Conservation (phyloP, 2,113 vertebrate genomes). For the Chaetops frenatus region DNA sequence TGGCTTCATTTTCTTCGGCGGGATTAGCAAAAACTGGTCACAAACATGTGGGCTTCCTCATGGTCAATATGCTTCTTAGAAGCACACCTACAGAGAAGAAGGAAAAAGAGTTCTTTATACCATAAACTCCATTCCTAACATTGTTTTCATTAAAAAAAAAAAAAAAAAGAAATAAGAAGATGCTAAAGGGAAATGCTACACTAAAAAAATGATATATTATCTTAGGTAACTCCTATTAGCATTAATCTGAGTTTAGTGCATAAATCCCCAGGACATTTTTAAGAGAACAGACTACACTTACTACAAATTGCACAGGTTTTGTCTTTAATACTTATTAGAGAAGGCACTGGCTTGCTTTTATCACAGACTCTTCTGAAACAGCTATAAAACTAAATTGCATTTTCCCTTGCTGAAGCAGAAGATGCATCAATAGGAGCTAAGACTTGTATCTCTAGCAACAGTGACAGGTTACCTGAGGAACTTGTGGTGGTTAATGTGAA, state of each 20-base stretch:
- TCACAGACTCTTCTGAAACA: background rate
- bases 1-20: background rate
- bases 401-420: constrained; percentile 10
- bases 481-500: background rate
- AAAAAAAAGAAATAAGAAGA: background rate
- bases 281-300: background rate
- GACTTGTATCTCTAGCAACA: background rate
- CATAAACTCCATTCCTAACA: background rate
- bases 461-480: background rate
- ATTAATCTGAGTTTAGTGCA: constrained; percentile 3
- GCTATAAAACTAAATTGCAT: constrained; percentile 6
- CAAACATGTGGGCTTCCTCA: constrained; percentile 10
- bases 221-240: constrained; percentile 3
- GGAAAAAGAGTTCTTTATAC: background rate
- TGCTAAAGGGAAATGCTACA: background rate
- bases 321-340: background rate
- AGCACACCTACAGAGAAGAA: constrained; percentile 49
- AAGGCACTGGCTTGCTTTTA: background rate
- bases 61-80: background rate
- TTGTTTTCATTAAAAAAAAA: background rate
- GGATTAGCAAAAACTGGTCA: background rate
- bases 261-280: background rate
- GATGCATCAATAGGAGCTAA: background rate
- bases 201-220: background rate
- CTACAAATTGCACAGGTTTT: background rate